Evolutionary conservation across 2,797 vertebrate genomes (phyloP).

Genomic region (Scyliorhinus canicula): DNA sequence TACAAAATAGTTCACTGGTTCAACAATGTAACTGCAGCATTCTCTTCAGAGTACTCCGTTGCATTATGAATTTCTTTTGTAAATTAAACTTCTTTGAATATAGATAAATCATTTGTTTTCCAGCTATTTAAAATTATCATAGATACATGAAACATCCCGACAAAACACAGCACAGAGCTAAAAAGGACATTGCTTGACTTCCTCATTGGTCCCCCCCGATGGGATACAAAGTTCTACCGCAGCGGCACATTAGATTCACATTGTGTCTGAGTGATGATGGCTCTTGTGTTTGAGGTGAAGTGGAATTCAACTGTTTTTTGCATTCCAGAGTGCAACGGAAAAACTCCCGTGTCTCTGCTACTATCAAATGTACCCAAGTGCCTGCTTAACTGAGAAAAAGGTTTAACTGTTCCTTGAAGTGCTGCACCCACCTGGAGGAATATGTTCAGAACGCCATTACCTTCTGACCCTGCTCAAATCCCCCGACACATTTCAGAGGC

Average conservation of each 20-base stretch:
- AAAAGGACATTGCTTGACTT: background rate
- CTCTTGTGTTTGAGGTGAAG: background rate
- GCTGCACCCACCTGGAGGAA: conserved; percentile 35
- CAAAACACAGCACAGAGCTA: too few species aligned
- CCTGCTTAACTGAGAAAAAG: conserved; percentile 32
- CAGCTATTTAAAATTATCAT: background rate
- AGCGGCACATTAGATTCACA: background rate
- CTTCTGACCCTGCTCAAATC: conserved; percentile 35
- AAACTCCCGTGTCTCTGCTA: background rate
- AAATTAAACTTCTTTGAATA: background rate
- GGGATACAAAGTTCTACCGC: too few species aligned
- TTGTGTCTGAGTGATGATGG: conserved; percentile 9
- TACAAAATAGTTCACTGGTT: background rate
- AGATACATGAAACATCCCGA: background rate
- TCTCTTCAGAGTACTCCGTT: background rate
- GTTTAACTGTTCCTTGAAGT: conserved; percentile 35
- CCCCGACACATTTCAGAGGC: background rate
- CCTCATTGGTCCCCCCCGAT: background rate
- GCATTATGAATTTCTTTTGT: background rate
- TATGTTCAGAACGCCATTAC: conserved; percentile 34
- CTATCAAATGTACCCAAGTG: conserved; percentile 30
- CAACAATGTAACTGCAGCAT: background rate
- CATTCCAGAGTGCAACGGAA: background rate
- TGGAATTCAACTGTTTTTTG: conserved; percentile 19
- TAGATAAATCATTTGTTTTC: background rate